These are phyloP conservation scores for Nezara viridula DNA, from an alignment of 2,888 invertebrate species.

Conservation along the genomic window DNA sequence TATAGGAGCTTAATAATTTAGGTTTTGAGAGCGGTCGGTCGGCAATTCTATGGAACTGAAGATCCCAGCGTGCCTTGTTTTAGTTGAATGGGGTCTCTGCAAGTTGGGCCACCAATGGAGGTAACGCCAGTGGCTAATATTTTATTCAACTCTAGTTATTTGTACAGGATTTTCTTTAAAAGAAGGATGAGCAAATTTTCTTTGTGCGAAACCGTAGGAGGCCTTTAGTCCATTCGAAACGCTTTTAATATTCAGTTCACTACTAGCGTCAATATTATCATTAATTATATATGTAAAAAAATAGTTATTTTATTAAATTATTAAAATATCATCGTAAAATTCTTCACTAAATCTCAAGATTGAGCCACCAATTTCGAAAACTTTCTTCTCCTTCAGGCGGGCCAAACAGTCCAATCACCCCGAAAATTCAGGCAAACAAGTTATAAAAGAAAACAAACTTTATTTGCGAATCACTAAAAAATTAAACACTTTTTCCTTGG, in stretches of 20 bases:
- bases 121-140: neutral
- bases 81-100: neutral
- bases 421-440: too few relatives aligned
- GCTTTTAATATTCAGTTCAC: neutral
- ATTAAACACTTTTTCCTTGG: too few relatives aligned
- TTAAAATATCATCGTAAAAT: too few relatives aligned
- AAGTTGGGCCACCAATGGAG: neutral
- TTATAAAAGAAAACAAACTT: too few relatives aligned
- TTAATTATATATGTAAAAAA: too few relatives aligned
- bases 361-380: too few relatives aligned
- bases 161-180: neutral
- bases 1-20: slow-evolving; percentile 19
- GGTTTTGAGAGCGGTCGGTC: neutral
- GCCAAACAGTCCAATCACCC: too few relatives aligned
- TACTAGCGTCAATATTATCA: neutral
- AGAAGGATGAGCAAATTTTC: neutral
- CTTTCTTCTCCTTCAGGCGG: too few relatives aligned
- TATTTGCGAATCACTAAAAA: too few relatives aligned
- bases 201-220: neutral
- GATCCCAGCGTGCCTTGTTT: neutral
- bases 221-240: neutral
- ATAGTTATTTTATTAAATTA: too few relatives aligned
- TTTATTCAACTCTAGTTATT: neutral
- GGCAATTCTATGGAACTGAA: neutral
- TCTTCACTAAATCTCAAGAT: too few relatives aligned